Evolutionary conservation across 1,140 invertebrate genomes (phyloP), one percentile per base, ranked within the genome.

Genomic region (Solen grandis): DNA sequence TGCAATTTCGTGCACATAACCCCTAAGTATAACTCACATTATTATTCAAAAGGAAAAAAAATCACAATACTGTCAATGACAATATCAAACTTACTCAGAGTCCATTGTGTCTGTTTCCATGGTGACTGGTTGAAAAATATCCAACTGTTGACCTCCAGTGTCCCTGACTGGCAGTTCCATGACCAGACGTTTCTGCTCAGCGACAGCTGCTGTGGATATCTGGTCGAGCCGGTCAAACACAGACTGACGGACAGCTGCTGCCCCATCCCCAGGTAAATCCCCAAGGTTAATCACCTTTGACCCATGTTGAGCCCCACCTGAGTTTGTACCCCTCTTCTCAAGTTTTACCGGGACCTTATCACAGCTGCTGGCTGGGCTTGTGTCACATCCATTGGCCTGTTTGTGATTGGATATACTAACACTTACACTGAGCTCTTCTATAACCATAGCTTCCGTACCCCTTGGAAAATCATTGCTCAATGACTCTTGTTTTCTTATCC

Each of bases 401-500:
- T 31, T 27, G 19, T 16, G 4, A 29, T 38, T 38, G 27, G 75
- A 50, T 1, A 68, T 31, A 60, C 75, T 78, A 25, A 69, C 66
- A 29, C 75, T 68, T 2, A 78, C 36, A 69, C 55, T 78, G 0
- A 69, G 62, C 27, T 78, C 75, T 46, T 78, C 75, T 35, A 78
- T 68, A 1, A 69, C 10, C 31, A 72, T 35, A n/a, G n/a, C n/a
- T n/a, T n/a, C n/a, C 33, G 68, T 50, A 19, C 57, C 70, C 2
- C 35, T 22, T 27, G 3, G 25, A 59, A 50, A 52, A 38, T 55
- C 5, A 4, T 38, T 25, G 14, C 54, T 54, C 10, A 78, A 13
- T 27, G n/a, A 66, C 60, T 78, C 75, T 19, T 78, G 75, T 36
- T 68, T 78, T 68, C 57, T 59, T 46, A 78, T 78, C 75, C 75